Evolutionary conservation across 2,888 invertebrate species (phyloP).

Genomic region (Pocota personata): DNA sequence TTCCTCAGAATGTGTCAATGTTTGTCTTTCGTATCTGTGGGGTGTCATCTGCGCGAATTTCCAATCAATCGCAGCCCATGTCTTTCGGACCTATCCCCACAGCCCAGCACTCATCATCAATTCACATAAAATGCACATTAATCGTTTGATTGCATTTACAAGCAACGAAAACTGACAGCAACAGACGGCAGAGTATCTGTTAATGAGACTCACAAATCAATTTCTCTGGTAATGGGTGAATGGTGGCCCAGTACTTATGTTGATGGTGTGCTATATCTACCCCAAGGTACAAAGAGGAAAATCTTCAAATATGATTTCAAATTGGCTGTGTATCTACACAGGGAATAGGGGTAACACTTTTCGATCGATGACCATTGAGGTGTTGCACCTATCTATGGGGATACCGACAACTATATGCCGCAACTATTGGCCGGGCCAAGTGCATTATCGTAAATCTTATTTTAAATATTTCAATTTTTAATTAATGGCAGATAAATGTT

Average conservation of each 20-base stretch:
- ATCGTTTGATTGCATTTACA: constrained; percentile 64
- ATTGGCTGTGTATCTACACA: not conserved
- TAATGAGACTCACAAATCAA: constrained; percentile 73
- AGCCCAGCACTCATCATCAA: constrained; percentile 28
- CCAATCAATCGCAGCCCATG: constrained; percentile 35
- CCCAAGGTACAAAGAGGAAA: not conserved
- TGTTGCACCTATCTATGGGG: not conserved
- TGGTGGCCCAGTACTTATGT: not conserved
- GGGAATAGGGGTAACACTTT: not conserved
- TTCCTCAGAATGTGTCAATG: constrained; percentile 22
- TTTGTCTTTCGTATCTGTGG: constrained; percentile 5
- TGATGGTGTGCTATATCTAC: constrained; percentile 20
- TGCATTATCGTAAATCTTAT: constrained; percentile 58
- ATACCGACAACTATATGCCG: not conserved
- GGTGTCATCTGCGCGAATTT: constrained; percentile 34
- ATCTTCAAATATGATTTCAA: no score
- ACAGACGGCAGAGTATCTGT: constrained; percentile 71
- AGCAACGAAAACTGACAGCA: constrained; percentile 65
- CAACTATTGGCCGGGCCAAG: constrained; percentile 21
- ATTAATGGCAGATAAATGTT: constrained; percentile 59
- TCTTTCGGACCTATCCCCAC: not conserved
- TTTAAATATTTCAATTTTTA: constrained; percentile 45
- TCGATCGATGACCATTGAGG: constrained; percentile 64
- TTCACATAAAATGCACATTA: constrained; percentile 66
- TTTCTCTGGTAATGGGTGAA: constrained; percentile 39